phyloP scores from a whole-genome alignment of 35 echinoderm and acorn worm species.

The Heliocidaris erythrogramma region DNA sequence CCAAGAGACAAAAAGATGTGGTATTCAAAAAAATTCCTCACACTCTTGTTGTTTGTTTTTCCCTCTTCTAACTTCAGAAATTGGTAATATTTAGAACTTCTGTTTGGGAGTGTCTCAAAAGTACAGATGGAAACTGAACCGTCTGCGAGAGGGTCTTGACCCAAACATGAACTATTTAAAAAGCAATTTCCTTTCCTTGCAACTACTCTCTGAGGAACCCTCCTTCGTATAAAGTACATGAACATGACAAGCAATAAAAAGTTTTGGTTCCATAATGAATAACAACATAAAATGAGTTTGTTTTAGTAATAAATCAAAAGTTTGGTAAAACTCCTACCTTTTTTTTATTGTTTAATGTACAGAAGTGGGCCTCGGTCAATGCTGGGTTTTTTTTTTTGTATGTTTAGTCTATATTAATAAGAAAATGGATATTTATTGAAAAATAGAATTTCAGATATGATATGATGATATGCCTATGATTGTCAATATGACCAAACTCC shows the following conservation, averaged over 20 bases:
- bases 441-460: too few relatives aligned
- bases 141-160: background rate
- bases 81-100: background rate
- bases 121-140: background rate
- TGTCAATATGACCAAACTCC: too few relatives aligned
- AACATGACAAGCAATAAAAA: background rate
- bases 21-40: background rate
- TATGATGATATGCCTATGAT: too few relatives aligned
- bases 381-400: background rate
- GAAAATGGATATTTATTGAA: too few relatives aligned
- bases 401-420: background rate
- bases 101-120: background rate
- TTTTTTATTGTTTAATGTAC: background rate
- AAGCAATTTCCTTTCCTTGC: background rate
- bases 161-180: background rate
- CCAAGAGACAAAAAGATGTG: background rate
- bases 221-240: background rate
- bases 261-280: background rate
- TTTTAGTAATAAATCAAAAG: constrained; percentile 9
- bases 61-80: background rate
- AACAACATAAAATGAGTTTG: background rate
- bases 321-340: background rate
- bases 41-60: background rate
- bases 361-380: background rate
- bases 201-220: background rate